A percentile compares a stretch with the other conserved stretches of the same genome.
phyloP scores from a whole-genome alignment of 2,888 invertebrate genomes.

The Glaucopsyche alexis region DNA sequence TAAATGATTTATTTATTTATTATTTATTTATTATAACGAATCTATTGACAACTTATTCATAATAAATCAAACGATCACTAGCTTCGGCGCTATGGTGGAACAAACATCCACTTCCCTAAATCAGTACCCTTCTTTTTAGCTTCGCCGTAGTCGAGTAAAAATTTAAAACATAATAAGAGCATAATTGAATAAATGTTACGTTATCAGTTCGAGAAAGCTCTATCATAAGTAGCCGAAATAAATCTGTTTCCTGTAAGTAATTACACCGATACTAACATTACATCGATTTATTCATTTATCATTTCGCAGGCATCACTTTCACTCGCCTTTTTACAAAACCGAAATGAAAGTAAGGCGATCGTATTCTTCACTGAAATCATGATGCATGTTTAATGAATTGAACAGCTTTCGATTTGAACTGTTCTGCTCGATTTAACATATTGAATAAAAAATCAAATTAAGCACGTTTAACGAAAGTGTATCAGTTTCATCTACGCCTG shows the following conservation, averaged over 20 bases:
- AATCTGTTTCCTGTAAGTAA: neutral
- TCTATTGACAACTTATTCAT: no score
- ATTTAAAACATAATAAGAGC: neutral
- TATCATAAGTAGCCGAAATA: neutral
- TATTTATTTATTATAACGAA: no score
- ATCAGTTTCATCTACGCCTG: slow-evolving; percentile 21
- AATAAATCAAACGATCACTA: no score
- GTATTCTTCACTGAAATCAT: slow-evolving; percentile 54
- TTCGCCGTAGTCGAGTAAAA: neutral
- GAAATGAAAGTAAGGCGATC: slow-evolving; percentile 74
- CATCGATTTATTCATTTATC: slow-evolving; percentile 72
- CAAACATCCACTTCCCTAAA: no score
- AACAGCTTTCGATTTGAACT: slow-evolving; percentile 53
- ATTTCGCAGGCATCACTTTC: slow-evolving; percentile 70
- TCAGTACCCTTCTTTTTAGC: no score
- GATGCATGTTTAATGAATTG: slow-evolving; percentile 57
- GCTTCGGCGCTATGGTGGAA: no score
- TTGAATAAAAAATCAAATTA: slow-evolving; percentile 50
- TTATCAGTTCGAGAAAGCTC: neutral
- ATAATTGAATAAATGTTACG: neutral
- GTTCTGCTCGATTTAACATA: slow-evolving; percentile 51
- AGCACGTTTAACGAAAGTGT: slow-evolving; percentile 37
- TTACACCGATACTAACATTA: neutral
- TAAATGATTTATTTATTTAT: no score
- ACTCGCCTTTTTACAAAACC: slow-evolving; percentile 66